Conservation (phyloP, 2,888 invertebrate genomes). For the Bombyx huttoni region DNA sequence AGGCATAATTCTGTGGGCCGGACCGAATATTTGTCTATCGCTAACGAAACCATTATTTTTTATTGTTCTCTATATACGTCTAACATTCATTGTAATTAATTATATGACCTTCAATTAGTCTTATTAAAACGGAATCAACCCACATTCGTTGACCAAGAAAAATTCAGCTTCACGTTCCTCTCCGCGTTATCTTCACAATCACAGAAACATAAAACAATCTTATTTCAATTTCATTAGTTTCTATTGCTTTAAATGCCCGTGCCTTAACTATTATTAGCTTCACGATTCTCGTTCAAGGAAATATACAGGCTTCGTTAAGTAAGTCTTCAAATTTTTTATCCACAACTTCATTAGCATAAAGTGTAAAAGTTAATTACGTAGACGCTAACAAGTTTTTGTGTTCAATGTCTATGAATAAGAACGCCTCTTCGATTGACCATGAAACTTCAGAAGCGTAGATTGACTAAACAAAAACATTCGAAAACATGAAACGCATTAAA, state of each 20-base stretch:
- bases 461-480: background rate
- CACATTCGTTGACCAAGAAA: constrained; percentile 34
- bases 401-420: constrained; percentile 10
- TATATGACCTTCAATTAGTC: constrained; percentile 33
- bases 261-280: constrained; percentile 9
- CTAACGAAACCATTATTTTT: constrained; percentile 10
- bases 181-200: constrained; percentile 24
- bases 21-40: background rate
- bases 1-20: constrained; percentile 6
- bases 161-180: constrained; percentile 28
- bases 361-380: constrained; percentile 28
- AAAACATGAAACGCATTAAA: background rate
- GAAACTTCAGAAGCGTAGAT: constrained; percentile 5
- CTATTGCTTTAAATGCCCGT: background rate
- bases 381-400: constrained; percentile 20
- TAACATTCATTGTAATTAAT: constrained; percentile 17
- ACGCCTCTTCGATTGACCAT: constrained; percentile 10
- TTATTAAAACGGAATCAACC: constrained; percentile 29
- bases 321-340: constrained; percentile 22
- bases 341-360: constrained; percentile 27
- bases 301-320: constrained; percentile 34
- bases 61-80: constrained; percentile 15
- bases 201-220: constrained; percentile 10
- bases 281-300: constrained; percentile 44
- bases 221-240: constrained; percentile 20